Evolutionary conservation across 2,797 vertebrate species (phyloP).

Genomic region (Myiotriccus ornatus): DNA sequence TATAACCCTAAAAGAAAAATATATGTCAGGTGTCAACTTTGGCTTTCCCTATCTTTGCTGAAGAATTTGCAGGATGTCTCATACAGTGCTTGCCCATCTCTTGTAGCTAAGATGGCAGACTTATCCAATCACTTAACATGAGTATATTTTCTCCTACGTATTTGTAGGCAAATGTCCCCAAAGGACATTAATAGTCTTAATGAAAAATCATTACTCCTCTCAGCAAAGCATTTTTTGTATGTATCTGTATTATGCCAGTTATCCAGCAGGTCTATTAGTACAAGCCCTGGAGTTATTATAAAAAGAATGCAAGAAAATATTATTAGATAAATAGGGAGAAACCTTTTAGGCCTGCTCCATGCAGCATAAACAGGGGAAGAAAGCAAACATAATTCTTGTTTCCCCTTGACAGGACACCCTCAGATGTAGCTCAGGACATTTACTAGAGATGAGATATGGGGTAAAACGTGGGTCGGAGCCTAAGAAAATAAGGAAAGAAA

Average conservation of each 20-base stretch:
- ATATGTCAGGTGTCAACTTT: neutral
- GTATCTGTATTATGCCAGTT: neutral
- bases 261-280: neutral
- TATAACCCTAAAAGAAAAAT: neutral
- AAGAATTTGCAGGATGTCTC: neutral
- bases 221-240: neutral
- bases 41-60: neutral
- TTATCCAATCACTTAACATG: neutral
- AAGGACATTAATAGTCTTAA: neutral
- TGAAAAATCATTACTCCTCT: neutral
- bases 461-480: neutral
- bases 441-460: neutral
- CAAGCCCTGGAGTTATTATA: neutral
- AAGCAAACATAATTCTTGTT: conserved; percentile 30
- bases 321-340: neutral
- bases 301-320: neutral
- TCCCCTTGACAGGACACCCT: conserved; percentile 8
- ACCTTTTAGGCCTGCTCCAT: neutral
- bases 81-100: neutral
- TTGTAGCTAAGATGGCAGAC: neutral
- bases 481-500: neutral
- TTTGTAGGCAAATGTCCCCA: neutral
- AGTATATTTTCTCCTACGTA: neutral
- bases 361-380: conserved; percentile 8
- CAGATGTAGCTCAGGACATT: conserved; percentile 20